Evolutionary conservation across 2,797 vertebrate genomes (phyloP), one percentile per base, ranked within the genome.

Genomic region (Lacerta agilis): DNA sequence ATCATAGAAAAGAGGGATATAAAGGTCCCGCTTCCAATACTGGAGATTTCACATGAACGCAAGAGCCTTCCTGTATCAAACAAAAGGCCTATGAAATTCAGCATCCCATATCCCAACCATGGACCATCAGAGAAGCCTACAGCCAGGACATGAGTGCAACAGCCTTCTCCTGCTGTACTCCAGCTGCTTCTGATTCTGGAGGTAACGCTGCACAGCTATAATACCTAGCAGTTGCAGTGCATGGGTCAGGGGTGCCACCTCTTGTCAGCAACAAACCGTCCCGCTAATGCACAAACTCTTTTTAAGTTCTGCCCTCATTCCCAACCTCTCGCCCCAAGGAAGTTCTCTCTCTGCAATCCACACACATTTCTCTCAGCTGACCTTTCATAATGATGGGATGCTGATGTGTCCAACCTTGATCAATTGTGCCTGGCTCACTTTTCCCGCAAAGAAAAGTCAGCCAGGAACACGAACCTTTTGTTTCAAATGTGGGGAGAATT

Each of bases 341-440:
- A 55, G 49, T 73, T 38, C 17, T 58, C 1, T 0, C 87, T 82
- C 17, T 55, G 38, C 49, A 18, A 41, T 80, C 83, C 41, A 89
- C 89, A 91, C 82, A 89, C 75, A 86, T 91, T 93, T 83, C 86
- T 49, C 29, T 93, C 92, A 88, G 87, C 90, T 90, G 25, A 92
- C 13, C 82, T 8, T 8, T 89, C 93, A 92, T 71, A 41, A 17
- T 90, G 76, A 82, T 85, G 90, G 67, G 91, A 77, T 38, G 87
- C 85, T 67, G 33, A 20, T 88, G 90, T 82, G 79, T 80, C 92
- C 91, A 38, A 33, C 3, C 15, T 55, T 64, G 9, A 89, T 61
- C 20, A 79, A 88, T 91, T 90, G 88, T 0, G 66, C 92, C 92
- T 91, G 88, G 92, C 90, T 91, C 58, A 86, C 92, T 79, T 0